Evolutionary conservation across 2,113 vertebrate species (phyloP), one percentile per base, ranked within the genome.

Genomic region (Harpagus bidentatus): DNA sequence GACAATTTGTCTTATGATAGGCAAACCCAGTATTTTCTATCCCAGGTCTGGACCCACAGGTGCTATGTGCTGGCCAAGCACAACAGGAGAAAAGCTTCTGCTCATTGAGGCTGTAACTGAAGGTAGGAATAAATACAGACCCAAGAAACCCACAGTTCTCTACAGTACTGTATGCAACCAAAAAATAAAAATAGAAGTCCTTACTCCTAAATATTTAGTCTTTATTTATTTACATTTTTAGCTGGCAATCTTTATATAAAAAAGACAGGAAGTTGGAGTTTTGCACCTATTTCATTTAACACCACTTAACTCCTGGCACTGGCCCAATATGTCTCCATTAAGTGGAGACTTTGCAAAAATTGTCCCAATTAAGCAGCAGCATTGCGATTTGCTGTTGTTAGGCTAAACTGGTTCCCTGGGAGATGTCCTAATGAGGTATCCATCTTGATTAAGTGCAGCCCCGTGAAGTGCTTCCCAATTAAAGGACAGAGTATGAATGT

Each of bases 391-490:
- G 96, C 95, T 97, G 94, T 80, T 96, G 94, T 97, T 95, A 97
- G 93, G 71, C 93, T 97, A 95, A 97, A 97, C 94, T 96, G 82
- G 95, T 97, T 97, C 97, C 96, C 95, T 96, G 97, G 96, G 97
- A 97, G 95, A 96, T 96, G 93, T 96, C 84, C 96, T 97, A 97
- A 97, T 97, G 97, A 97, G 93, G 93, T 96, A 97, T 96, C 96
- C 94, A 95, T 97, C 97, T 97, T 96, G 94, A 97, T 96, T 96
- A 97, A 97, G 84, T 95, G 89, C 87, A 90, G 96, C 93, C 93
- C 91, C 34, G 74, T 90, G 93, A 96, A 96, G 91, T 91, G 95
- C 84, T 96, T 97, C 96, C 91, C 96, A 95, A 97, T 97, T 97
- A 97, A 96, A 94, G 91, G 91, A 90, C 76, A 83, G 69, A 90